A percentile compares a stretch with the other conserved stretches of the same genome.
phyloP scores from a whole-genome alignment of 2,113 vertebrate species.

The Corythornis vintsioides region DNA sequence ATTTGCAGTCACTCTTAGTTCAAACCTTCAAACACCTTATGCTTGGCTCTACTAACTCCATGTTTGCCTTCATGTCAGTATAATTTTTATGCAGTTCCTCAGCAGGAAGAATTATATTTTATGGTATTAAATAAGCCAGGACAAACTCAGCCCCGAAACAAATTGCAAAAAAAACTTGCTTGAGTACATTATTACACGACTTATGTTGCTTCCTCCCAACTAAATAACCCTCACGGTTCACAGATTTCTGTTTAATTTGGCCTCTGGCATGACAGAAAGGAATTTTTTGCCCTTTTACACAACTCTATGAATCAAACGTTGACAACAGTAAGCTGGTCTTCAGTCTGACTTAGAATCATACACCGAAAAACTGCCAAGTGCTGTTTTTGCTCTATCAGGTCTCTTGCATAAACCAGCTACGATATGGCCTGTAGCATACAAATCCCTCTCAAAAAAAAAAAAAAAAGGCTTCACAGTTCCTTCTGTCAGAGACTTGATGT shows the following conservation, averaged over 20 bases:
- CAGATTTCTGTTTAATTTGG: constrained; percentile 72
- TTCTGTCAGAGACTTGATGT: background rate
- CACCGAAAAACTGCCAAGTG: constrained; percentile 31
- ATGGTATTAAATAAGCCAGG: constrained; percentile 15
- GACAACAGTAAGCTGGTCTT: constrained; percentile 77
- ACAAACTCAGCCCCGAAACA: background rate
- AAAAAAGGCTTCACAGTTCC: background rate
- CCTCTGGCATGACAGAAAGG: constrained; percentile 77
- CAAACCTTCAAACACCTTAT: background rate
- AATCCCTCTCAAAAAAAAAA: background rate
- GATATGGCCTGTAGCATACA: background rate
- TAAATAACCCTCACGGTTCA: constrained; percentile 36
- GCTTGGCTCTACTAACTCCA: background rate
- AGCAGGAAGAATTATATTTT: constrained; percentile 12
- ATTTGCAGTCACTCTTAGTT: background rate
- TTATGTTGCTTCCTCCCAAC: constrained; percentile 50
- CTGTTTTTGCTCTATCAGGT: constrained; percentile 26
- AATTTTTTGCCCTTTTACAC: constrained; percentile 78
- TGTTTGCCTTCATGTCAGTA: background rate
- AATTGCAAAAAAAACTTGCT: constrained; percentile 34
- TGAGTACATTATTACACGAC: constrained; percentile 71
- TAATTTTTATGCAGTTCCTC: background rate
- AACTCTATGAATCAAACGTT: constrained; percentile 81
- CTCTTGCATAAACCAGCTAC: background rate
- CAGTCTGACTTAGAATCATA: constrained; percentile 74